A percentile compares a stretch with the other conserved stretches of the same genome.
phyloP scores from a whole-genome alignment of 2,113 vertebrate genomes.

The Amazona guildingii region DNA sequence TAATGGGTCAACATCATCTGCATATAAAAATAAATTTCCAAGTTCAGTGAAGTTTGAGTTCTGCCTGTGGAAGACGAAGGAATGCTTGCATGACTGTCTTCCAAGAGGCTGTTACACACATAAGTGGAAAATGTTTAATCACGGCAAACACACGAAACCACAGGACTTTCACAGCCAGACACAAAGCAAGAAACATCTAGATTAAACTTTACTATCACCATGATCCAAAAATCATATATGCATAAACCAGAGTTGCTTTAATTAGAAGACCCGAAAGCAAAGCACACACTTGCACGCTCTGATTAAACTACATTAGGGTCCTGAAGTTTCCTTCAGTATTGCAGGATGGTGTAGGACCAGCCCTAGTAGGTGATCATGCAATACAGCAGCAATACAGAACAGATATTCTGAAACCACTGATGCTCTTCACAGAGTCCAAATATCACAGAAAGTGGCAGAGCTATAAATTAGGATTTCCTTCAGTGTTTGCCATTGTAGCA shows the following conservation, averaged over 20 bases:
- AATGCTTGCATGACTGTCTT: neutral
- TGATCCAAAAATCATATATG: neutral
- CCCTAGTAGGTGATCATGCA: neutral
- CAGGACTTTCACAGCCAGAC: neutral
- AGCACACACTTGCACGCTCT: rapidly evolving
- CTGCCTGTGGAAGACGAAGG: constrained; percentile 29
- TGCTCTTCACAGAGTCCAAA: neutral
- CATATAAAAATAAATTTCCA: constrained; percentile 6
- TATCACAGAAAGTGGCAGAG: neutral
- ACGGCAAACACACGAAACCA: neutral
- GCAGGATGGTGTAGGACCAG: neutral
- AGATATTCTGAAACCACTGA: neutral
- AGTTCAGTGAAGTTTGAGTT: constrained; percentile 22
- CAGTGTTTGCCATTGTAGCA: neutral
- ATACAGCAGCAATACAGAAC: neutral
- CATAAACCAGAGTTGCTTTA: neutral
- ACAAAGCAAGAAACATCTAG: neutral
- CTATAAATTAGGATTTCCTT: neutral
- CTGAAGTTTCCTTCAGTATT: neutral
- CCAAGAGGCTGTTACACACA: neutral
- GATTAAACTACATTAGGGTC: neutral
- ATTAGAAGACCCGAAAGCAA: neutral
- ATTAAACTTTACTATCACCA: neutral
- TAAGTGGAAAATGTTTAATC: constrained; percentile 43
- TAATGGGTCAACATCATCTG: neutral